Evolutionary conservation across 2,888 invertebrate genomes (phyloP), one percentile per base, ranked within the genome.

Genomic region (Panopea generosa): DNA sequence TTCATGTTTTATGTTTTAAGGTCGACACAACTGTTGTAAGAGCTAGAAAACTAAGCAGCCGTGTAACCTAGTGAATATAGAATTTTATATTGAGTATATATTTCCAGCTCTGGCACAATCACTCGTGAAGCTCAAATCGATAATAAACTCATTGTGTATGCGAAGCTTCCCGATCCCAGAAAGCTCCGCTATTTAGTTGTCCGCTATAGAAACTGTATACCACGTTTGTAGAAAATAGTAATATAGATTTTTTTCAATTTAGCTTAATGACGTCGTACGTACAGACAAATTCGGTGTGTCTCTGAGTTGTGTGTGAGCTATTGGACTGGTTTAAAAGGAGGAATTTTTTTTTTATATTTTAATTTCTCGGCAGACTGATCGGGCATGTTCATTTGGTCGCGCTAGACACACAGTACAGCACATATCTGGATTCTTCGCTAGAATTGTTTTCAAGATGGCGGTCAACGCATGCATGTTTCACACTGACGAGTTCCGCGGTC

Each of bases 131-230:
- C 26, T 16, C 33, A 6, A 20, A 74, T 74, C 73, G 47, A 74
- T 74, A 67, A 0, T 33, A 47, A 50, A 62, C 73, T 68, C 73
- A 74, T 73, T 74, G 61, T 56, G 56, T 74, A 74, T 68, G 67
- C 68, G 68, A 52, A 68, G 33, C 68, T 38, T 57, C 52, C 29
- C 47, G 33, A 65, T 53, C 65, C 57, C 38, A 57, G 40, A 47
- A 40, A 24, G 40, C 65, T 20, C 52, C 40, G 60, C 33, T 68
- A 22, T 52, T 40, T 68, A 60, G 68, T 29, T 29, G 68, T 43
- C 29, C 52, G 68, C 59, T 57, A 53, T 60, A 50, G 50, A 68
- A 50, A 49, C 59, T 22, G 38, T 53, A 38, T 52, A 29, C 60
- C 68, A 50, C 20, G 50, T 20, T 50, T 18, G n/a, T 24, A 50